phyloP scores from a whole-genome alignment of 64 coral and sea anemone species.

The Montipora cactus region DNA sequence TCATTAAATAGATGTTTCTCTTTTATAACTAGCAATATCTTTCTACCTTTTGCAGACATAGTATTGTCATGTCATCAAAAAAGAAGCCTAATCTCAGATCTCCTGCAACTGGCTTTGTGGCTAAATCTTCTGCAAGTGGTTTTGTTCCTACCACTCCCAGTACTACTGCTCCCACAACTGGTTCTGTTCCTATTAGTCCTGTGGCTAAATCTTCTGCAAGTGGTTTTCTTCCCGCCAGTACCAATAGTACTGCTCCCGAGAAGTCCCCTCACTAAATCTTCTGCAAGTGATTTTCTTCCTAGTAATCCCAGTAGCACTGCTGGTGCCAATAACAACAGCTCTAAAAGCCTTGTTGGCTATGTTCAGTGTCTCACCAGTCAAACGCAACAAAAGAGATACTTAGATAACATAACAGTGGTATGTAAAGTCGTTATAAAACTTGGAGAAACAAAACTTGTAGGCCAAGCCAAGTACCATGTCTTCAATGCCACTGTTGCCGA shows the following conservation, averaged over 20 bases:
- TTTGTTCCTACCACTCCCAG: too few relatives aligned
- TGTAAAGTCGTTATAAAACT: conserved; percentile 17
- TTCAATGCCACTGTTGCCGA: conserved; percentile 38
- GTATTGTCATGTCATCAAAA: not conserved
- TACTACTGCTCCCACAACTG: too few relatives aligned
- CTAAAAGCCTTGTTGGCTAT: conserved; percentile 46
- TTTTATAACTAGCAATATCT: not conserved
- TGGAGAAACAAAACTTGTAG: conserved; percentile 18
- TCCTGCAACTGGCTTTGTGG: not conserved
- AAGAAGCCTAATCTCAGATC: not conserved
- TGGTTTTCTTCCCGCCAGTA: too few relatives aligned
- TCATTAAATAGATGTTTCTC: not conserved
- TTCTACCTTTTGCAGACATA: not conserved
- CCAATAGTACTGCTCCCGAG: not conserved
- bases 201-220: too few relatives aligned
- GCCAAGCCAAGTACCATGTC: conserved; percentile 41
- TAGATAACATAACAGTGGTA: conserved; percentile 13
- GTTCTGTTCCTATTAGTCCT: too few relatives aligned
- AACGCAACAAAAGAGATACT: conserved; percentile 61
- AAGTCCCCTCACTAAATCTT: not conserved
- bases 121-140: too few relatives aligned
- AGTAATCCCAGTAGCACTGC: too few relatives aligned
- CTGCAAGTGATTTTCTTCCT: not conserved
- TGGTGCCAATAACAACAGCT: too few relatives aligned
- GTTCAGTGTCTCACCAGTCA: conserved; percentile 59